Base-by-base conservation (phyloP, 1,140 invertebrate genomes). In the Augochlora pura region DNA sequence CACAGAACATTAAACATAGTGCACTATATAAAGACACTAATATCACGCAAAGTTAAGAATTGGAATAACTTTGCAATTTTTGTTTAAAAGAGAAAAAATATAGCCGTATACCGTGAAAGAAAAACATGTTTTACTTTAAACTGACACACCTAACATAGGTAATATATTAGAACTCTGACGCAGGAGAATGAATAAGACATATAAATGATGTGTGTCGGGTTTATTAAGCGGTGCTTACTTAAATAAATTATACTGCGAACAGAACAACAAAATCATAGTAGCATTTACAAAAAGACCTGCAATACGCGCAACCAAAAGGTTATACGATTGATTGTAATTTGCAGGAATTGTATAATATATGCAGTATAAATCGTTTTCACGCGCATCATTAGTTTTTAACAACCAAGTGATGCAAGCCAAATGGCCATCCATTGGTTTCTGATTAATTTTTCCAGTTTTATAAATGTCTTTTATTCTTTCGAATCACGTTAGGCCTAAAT, bases 1-100 rank as follows among this genome's bases (percentile, higher is more conserved):
- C 85, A 87, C 86, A 81, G 62, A 81, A 85, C 78, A 72, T 78
- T 69, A 74, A 86, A 86, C 76, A 60, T 49, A 80, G 39, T 76
- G 54, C 66, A 74, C 52, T 64, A 39, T 66, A 49, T 32, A 39
- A 68, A 65, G 70, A 85, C 83, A 62, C 77, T 80, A 81, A 69
- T 57, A 59, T 21, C 18, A 23, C 57, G 77, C 85, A 83, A 86
- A 86, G 84, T 86, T 81, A 83, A 83, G 49, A 69, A 42, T 39
- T 49, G 27, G 60, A 64, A 64, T 78, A 86, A 86, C 85, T 86
- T 86, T 80, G 81, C 78, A 27, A 63, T 27, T 46, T 57, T 25
- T 42, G 63, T n/a, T 67, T 52, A 80, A 80, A 77, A 32, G 32
- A 27, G 57, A 32, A 42, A 77, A 70, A 65, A 66, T 46, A 66